Conservation (phyloP, 2,797 vertebrate species). For the Microctenopoma stevenorrisi region DNA sequence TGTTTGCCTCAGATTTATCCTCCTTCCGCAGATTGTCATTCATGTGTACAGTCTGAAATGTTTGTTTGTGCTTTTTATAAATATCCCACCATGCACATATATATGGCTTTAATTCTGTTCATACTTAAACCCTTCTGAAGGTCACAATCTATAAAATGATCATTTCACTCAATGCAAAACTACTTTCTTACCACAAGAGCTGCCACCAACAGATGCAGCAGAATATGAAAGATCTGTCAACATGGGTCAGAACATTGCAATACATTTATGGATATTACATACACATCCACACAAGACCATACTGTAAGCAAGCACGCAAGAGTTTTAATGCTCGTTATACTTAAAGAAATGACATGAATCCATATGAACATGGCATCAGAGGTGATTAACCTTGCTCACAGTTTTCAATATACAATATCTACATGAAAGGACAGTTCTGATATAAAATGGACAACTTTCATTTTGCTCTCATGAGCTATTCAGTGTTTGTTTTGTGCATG, state of each 20-base stretch:
- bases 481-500: constrained; percentile 24
- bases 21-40: constrained; percentile 37
- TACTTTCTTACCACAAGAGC: background rate
- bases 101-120: constrained; percentile 4
- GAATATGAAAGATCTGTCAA: background rate
- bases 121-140: constrained; percentile 14
- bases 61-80: constrained; percentile 46
- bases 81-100: constrained; percentile 15
- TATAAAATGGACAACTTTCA: constrained; percentile 19
- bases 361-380: constrained; percentile 3
- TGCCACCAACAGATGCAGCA: constrained; percentile 5
- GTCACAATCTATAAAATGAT: constrained; percentile 2
- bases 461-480: constrained; percentile 14
- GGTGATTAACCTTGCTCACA: constrained; percentile 14
- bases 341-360: constrained; percentile 15
- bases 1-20: constrained; percentile 39
- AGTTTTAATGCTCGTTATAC: constrained; percentile 29
- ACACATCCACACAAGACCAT: background rate
- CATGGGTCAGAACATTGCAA: constrained; percentile 1
- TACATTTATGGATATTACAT: constrained; percentile 15
- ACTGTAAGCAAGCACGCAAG: background rate
- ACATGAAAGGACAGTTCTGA: constrained; percentile 10
- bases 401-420: constrained; percentile 7
- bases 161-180: constrained; percentile 5
- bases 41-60: constrained; percentile 26